These are phyloP conservation scores for Xyliphius kryptos DNA, from an alignment of 2,113 vertebrate species.

Conservation along the genomic window DNA sequence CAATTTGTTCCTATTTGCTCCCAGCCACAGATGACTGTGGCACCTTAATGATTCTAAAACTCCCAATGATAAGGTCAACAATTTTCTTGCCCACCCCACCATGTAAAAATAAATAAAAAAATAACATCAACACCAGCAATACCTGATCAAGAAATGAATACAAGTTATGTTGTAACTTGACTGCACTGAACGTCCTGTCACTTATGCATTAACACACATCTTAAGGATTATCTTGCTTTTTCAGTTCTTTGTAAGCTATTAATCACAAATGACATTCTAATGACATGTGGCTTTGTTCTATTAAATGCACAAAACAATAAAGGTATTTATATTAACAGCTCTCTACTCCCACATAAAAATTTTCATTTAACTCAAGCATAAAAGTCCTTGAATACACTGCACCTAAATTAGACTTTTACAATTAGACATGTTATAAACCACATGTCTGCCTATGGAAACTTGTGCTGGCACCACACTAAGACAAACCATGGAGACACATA, in stretches of 20 bases:
- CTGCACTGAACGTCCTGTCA: background rate
- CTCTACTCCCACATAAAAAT: background rate
- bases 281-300: conserved; percentile 21
- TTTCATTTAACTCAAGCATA: background rate
- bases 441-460: conserved; percentile 40
- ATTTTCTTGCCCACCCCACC: background rate
- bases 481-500: conserved; percentile 42
- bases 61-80: background rate
- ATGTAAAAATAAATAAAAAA: background rate
- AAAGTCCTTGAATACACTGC: conserved; percentile 19
- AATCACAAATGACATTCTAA: conserved; percentile 24
- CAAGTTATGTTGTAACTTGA: background rate
- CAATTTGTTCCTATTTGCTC: background rate
- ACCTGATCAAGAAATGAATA: background rate
- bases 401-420: conserved; percentile 40
- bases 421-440: conserved; percentile 51
- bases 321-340: background rate
- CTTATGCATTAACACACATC: background rate
- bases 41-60: background rate
- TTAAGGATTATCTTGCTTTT: conserved; percentile 7
- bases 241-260: background rate
- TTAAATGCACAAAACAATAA: conserved; percentile 11
- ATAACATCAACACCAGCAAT: background rate
- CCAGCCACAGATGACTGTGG: background rate
- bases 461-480: conserved; percentile 36